These are phyloP conservation scores for Pogonocherus hispidulus DNA, from an alignment of 2,888 invertebrate genomes.

Conservation along the genomic window DNA sequence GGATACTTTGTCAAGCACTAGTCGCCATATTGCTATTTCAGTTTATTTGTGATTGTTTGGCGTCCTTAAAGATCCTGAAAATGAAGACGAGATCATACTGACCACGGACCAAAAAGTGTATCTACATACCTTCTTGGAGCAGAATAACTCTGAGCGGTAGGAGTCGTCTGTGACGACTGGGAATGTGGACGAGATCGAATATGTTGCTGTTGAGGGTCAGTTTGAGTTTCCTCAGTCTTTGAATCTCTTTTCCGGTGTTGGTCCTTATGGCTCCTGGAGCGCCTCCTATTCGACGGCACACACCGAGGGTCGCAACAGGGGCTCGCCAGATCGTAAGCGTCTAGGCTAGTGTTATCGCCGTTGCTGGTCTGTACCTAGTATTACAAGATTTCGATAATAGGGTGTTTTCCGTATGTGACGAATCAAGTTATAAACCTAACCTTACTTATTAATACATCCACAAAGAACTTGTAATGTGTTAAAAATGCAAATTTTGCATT, in stretches of 20 bases:
- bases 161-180: constrained; percentile 58
- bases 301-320: constrained; percentile 90
- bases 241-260: constrained; percentile 71
- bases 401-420: too few relatives aligned
- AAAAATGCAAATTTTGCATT: too few relatives aligned
- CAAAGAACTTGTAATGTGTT: too few relatives aligned
- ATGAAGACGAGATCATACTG: too few relatives aligned
- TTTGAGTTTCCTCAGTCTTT: constrained; percentile 68
- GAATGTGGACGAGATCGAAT: constrained; percentile 63
- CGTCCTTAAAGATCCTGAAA: too few relatives aligned
- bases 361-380: constrained; percentile 66
- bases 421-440: constrained; percentile 6
- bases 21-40: too few relatives aligned
- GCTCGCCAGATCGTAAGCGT: constrained; percentile 89
- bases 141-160: constrained; percentile 52
- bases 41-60: too few relatives aligned
- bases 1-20: too few relatives aligned
- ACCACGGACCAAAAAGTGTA: too few relatives aligned
- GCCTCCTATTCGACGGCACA: constrained; percentile 75
- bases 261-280: constrained; percentile 73
- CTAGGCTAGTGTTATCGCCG: constrained; percentile 83
- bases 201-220: constrained; percentile 68
- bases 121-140: constrained; percentile 46
- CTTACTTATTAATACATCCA: too few relatives aligned
- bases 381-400: too few relatives aligned